Evolutionary conservation across 2,797 vertebrate species (phyloP), one percentile per base, ranked within the genome.

Genomic region (Malurus splendens): DNA sequence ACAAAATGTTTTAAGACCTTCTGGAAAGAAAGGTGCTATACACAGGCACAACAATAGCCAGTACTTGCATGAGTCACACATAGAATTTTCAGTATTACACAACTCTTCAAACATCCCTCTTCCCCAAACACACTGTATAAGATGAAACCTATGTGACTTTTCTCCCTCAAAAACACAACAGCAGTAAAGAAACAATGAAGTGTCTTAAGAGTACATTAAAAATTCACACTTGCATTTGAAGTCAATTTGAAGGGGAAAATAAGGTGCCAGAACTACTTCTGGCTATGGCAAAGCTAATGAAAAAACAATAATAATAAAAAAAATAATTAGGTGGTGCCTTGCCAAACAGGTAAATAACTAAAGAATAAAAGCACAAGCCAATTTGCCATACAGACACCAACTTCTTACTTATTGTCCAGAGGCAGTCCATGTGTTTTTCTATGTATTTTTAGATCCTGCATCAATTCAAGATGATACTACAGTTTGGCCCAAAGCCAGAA

Each of bases 401-500:
- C 28, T 59, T 79, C 50, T 56, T 57, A 33, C 42, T 41, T 66
- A 19, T 28, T 64, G 38, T 56, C 56, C 59, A 71, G 67, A 82
- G 57, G 57, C 57, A 56, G 14, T 18, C 56, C 72, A 12, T 59
- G 54, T 87, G 82, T 84, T 89, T 80, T 25, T 3, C 42, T 41
- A 48, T 0, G 4, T 82, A 78, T 79, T 67, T 91, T 84, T 18
- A 8, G 80, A 68, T 75, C 62, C 60, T 57, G 60, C 55, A 62
- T 87, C 76, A 51, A 18, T 92, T 89, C 71, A 93, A 89, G 92
- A 94, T 76, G 88, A 93, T 80, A 42, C 81, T 82, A 90, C 67
- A 82, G 45, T 90, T 54, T 92, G 95, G 94, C 55, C 81, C 74
- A 48, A 9, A 48, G 93, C 90, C 93, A 94, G 88, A 79, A 81